Evolutionary conservation across 23 tunicate species (phyloP).

Genomic region (Trididemnum clinides): DNA sequence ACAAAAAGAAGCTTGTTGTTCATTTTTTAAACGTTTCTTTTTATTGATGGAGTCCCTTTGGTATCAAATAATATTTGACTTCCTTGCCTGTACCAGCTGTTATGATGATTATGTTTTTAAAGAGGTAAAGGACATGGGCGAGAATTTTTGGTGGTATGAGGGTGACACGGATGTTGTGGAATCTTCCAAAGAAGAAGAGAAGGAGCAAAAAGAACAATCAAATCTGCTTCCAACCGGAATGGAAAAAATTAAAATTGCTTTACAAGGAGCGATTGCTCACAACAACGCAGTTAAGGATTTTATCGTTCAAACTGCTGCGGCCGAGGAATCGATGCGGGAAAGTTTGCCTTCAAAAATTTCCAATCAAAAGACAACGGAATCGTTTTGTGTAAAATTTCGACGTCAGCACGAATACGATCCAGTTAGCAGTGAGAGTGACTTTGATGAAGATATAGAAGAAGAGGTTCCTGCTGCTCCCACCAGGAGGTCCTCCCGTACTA

Average conservation of each 20-base stretch:
- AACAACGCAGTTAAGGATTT: conserved; percentile 21
- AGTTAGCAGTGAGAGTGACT: conserved; percentile 1
- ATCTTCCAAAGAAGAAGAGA: no score
- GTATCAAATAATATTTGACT: no score
- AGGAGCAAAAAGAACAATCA: no score
- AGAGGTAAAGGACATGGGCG: no score
- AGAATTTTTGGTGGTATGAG: neutral
- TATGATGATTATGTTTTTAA: no score
- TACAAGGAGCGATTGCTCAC: conserved; percentile 1
- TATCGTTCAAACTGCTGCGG: conserved; percentile 23
- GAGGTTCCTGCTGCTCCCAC: conserved; percentile 32
- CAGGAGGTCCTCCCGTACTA: conserved; percentile 25
- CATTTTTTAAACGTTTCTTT: no score
- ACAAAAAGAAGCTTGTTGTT: no score
- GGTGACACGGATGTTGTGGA: neutral
- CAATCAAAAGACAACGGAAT: neutral
- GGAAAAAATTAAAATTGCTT: conserved; percentile 34
- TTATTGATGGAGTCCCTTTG: no score
- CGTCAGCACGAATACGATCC: neutral
- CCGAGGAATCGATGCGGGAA: neutral
- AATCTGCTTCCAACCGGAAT: conserved; percentile 34
- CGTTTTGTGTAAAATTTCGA: neutral
- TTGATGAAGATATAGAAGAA: neutral
- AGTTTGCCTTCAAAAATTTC: neutral
- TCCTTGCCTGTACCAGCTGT: no score